These are phyloP conservation scores for Archivesica marissinica DNA, from an alignment of 1,140 invertebrate species.

Conservation along the genomic window DNA sequence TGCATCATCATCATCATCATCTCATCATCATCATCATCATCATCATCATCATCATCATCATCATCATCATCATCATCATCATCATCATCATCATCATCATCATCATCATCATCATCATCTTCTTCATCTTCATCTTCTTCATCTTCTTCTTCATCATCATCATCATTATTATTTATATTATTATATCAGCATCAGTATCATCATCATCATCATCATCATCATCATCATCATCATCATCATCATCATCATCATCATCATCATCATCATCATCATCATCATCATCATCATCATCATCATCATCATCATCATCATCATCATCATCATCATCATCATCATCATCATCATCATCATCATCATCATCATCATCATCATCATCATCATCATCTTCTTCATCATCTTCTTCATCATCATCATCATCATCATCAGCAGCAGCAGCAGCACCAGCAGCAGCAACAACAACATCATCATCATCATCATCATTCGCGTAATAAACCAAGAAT, in stretches of 20 bases:
- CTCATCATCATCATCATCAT: too few species aligned
- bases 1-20: not conserved
- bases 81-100: conserved; percentile 25
- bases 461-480: conserved; percentile 47
- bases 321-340: conserved; percentile 51
- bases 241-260: conserved; percentile 42
- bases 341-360: conserved; percentile 50
- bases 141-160: not conserved
- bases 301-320: conserved; percentile 54
- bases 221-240: conserved; percentile 55
- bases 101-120: not conserved
- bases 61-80: conserved; percentile 60
- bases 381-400: conserved; percentile 54
- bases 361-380: conserved; percentile 61
- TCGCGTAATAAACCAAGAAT: conserved; percentile 10
- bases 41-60: conserved; percentile 52
- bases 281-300: conserved; percentile 61
- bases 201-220: conserved; percentile 51
- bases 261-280: conserved; percentile 57
- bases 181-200: too few species aligned
- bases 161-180: conserved; percentile 12
- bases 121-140: not conserved
- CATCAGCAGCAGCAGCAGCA: too few species aligned
- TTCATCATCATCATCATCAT: conserved; percentile 28
- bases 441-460: conserved; percentile 13